Evolutionary conservation across 92 coral and sea anemone species (phyloP), one percentile per base, ranked within the genome.

Genomic region (Actinernus sp.): DNA sequence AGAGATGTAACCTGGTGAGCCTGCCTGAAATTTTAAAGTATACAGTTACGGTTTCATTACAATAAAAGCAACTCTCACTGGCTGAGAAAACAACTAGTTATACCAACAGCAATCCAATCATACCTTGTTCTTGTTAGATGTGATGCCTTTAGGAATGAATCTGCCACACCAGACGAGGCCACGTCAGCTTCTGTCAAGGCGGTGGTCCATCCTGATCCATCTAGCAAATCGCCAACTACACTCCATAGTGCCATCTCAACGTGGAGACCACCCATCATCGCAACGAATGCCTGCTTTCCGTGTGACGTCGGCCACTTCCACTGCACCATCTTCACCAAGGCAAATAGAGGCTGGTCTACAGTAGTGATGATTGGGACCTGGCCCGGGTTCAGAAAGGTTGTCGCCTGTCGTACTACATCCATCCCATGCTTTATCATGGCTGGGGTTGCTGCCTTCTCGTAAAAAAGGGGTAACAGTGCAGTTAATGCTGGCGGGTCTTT

Each of bases 361-460:
- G 83, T 51, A n/a, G n/a, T n/a, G 37, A 56, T 86, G 44, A 79
- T 26, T 3, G 79, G 87, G 5, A 73, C 14, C 55, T 73, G 92
- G 14, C 46, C 33, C 6, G 83, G 87, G 50, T 86, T 86, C 2
- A 81, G 65, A 16, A 61, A 65, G 13, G 69, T 40, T 10, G 41
- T 49, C 14, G 82, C 88, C 58, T 67, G 60, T 63, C 18, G 2
- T 14, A 48, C 1, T 19, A 86, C 82, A 58, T 78, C 69, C 82
- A 85, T 78, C 6, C 86, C 87, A 31, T 86, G 83, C 75, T 85
- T 85, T 1, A 84, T 68, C 91, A 84, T 80, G 2, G 81, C 87
- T 33, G 87, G 80, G 0, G 79, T 80, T n/a, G 67, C 74, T 4
- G 86, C 79, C 68, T 63, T 63, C 19, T 71, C 78, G 39, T 58